Evolutionary conservation across 2,113 vertebrate genomes (phyloP), one percentile per base, ranked within the genome.

Genomic region (Saguinus midas): DNA sequence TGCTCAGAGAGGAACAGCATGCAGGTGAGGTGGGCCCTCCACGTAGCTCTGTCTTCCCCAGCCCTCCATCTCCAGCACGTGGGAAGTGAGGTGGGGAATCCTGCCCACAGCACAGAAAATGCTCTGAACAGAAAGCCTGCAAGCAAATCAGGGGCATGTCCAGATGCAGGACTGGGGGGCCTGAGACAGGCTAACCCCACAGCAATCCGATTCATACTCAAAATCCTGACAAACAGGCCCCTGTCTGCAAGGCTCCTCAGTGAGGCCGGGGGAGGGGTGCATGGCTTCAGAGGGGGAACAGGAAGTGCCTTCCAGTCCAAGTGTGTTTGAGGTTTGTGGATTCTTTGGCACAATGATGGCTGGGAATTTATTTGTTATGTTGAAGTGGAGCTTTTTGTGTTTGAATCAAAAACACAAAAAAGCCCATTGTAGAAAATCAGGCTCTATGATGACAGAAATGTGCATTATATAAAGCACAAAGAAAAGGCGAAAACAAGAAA

Each of bases 341-440:
- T 83, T 93, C 79, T 50, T 90, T 78, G 66, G 68, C 35, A n/a
- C 86, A 96, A 35, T 73, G 55, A 91, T 3, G 23, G 37, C 58
- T 73, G 37, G 45, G 58, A 21, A 43, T 91, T 96, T 96, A 48
- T 90, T 92, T 96, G 81, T 82, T 82, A 76, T 2, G 10, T 8
- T 70, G 18, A 61, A 96, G 72, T 81, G n/a, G 23, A 86, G 32
- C 48, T 82, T 92, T 78, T 73, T n/a, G 35, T 91, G 79, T 84
- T 96, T 93, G 45, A 87, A 83, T 91, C 37, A 35, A 95, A 96
- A 87, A 35, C 83, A 91, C 55, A 85, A 58, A 91, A 91, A 87
- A 91, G 61, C 45, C 64, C 93, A 80, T 73, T 93, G 52, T 80
- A 72, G 45, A 87, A 91, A 95, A 88, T 75, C 55, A 45, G 83